Conservation (phyloP, 2,113 vertebrate species). For the Myiopsitta monachus region DNA sequence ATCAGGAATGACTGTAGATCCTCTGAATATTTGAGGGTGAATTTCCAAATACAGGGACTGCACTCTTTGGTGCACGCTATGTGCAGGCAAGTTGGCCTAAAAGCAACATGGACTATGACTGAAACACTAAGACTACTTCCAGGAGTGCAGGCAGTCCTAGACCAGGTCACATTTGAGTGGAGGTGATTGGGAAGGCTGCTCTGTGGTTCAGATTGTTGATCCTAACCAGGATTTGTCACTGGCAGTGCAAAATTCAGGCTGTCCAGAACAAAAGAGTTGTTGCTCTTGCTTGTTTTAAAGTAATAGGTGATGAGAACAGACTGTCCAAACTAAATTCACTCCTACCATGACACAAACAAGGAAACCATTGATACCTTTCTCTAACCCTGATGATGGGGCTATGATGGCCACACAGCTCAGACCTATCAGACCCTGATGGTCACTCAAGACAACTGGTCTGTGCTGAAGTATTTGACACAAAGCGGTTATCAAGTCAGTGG, state of each 20-base stretch:
- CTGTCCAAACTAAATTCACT: neutral
- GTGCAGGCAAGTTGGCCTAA: accelerated
- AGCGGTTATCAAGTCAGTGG: neutral
- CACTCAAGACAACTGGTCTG: neutral
- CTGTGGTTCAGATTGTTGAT: neutral
- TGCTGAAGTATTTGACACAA: neutral
- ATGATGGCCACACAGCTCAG: neutral
- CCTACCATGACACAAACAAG: accelerated
- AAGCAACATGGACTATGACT: neutral
- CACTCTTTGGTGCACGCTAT: neutral
- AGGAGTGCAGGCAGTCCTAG: neutral
- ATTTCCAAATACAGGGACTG: neutral
- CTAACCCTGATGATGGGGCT: neutral
- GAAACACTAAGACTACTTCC: accelerated
- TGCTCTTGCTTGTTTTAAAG: neutral
- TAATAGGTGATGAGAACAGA: neutral
- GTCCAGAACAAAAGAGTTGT: neutral
- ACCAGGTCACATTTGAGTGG: too few relatives aligned
- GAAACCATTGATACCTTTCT: neutral
- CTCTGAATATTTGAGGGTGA: neutral
- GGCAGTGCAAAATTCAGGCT: neutral
- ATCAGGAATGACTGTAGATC: neutral
- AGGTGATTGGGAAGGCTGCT: neutral
- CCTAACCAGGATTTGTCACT: neutral
- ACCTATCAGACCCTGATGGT: neutral